Evolutionary conservation across 2,113 vertebrate genomes (phyloP).

Genomic region (Megaleporinus macrocephalus): DNA sequence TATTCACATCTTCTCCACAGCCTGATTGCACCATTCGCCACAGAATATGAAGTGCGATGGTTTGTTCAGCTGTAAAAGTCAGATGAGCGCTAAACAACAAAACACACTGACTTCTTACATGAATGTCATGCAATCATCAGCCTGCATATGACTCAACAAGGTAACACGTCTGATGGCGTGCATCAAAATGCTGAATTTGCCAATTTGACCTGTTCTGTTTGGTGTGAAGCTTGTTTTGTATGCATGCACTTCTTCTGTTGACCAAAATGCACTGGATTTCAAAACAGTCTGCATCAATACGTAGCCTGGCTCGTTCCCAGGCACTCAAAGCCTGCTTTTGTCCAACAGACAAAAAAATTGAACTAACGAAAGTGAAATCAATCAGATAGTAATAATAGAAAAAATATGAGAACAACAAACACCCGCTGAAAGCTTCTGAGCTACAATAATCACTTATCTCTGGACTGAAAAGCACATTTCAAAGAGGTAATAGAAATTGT

Average conservation of each 20-base stretch:
- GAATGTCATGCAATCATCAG: conserved; percentile 22
- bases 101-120: conserved; percentile 35
- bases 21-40: conserved; percentile 6
- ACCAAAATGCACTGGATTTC: neutral
- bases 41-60: conserved; percentile 18
- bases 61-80: conserved; percentile 28
- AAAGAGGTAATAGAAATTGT: neutral
- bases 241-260: neutral
- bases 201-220: neutral
- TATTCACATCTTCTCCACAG: neutral
- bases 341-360: neutral
- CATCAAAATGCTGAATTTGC: conserved; percentile 6
- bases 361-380: conserved; percentile 4
- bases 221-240: neutral
- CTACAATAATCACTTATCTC: neutral
- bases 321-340: conserved; percentile 4
- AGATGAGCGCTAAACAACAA: conserved; percentile 23
- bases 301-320: neutral
- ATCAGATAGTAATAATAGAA: neutral
- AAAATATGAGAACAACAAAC: neutral
- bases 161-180: conserved; percentile 35
- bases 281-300: neutral
- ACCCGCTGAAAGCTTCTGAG: neutral
- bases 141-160: conserved; percentile 34
- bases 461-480: neutral